phyloP scores from a whole-genome alignment of 2,888 invertebrate species.

The Nasonia oneida region DNA sequence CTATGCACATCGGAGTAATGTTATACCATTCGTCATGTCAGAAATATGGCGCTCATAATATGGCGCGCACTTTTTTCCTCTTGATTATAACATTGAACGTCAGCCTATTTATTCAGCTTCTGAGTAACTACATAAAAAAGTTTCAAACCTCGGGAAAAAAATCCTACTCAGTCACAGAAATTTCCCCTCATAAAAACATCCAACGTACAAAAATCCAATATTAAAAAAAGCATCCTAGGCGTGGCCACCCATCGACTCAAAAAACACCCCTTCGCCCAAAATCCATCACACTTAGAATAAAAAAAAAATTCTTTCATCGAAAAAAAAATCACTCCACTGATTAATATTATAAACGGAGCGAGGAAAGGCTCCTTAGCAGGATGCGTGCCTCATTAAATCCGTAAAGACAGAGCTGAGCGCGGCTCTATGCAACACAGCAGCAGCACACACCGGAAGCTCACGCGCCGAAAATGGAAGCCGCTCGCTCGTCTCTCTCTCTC shows the following conservation, averaged over 20 bases:
- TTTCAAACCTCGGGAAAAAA: background rate
- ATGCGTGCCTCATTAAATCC: slow-evolving; percentile 49
- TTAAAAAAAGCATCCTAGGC: background rate
- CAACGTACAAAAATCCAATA: background rate
- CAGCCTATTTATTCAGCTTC: background rate
- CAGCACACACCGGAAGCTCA: slow-evolving; percentile 26
- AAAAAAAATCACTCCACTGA: slow-evolving; percentile 23
- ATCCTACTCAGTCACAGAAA: background rate
- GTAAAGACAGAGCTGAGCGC: background rate
- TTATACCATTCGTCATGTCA: background rate
- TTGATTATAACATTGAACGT: background rate
- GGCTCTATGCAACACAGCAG: background rate
- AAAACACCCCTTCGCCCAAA: background rate
- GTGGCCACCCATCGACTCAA: background rate
- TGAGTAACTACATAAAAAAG: background rate
- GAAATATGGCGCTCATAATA: background rate
- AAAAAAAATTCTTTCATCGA: background rate
- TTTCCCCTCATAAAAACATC: background rate
- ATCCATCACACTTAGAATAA: background rate
- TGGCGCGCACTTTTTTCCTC: background rate
- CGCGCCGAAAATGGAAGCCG: slow-evolving; percentile 70
- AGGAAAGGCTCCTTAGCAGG: slow-evolving; percentile 36
- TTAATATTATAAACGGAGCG: slow-evolving; percentile 35
- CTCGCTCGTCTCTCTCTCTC: slow-evolving; percentile 64
- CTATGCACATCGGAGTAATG: no score